Base-by-base conservation (phyloP, 2,113 vertebrate species). In the Trachemys scripta region DNA sequence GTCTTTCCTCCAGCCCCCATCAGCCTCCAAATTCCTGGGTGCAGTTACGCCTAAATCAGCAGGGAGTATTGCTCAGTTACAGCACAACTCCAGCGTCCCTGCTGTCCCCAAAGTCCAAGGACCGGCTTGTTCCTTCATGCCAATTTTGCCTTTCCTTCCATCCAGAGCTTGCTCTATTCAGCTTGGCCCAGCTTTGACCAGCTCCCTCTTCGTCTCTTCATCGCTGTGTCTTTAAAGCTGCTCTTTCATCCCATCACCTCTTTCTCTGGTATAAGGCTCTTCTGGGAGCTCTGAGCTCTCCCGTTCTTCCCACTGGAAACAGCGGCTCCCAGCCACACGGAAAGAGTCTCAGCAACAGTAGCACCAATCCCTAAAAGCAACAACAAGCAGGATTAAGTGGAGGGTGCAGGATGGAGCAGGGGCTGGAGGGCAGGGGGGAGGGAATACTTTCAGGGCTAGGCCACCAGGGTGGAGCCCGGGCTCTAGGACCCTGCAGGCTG, bases 311-410 rank as follows among this genome's bases (percentile, higher is more conserved):
- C 72, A 87, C 47, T 31, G 49, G 94, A 89, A 86, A 80, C 49
- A 53, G 57, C 8, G 22, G 20, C n/a, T 88, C 50, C 54, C 72
- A 82, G 89, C 25, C 35, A 59, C 53, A 49, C 79, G 82, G 95
- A 86, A 88, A 54, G 54, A 96, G 91, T 78, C 13, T 42, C 81
- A 81, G 88, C 89, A 97, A 83, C 87, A 94, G 79, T 87, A 94
- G 50, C 79, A 94, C 24, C 11, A 12, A 75, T 56, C 0, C 53
- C 97, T 98, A 72, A 84, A 92, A 20, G 6, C 24, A 80, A 84
- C n/a, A 84, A 9, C 47, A 69, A 25, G 7, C 87, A 38, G 2
- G 7, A 22, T 96, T 95, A 56, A 90, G 35, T 13, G 5, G 3
- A 12, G n/a, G 25, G 3, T 2, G 9, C 6, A 13, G 24, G 2